Percentiles rank a stretch among this genome's conserved stretches.
These are phyloP conservation scores for Bellardia bayeri DNA, from an alignment of 2,888 invertebrate genomes.

Conservation along the genomic window DNA sequence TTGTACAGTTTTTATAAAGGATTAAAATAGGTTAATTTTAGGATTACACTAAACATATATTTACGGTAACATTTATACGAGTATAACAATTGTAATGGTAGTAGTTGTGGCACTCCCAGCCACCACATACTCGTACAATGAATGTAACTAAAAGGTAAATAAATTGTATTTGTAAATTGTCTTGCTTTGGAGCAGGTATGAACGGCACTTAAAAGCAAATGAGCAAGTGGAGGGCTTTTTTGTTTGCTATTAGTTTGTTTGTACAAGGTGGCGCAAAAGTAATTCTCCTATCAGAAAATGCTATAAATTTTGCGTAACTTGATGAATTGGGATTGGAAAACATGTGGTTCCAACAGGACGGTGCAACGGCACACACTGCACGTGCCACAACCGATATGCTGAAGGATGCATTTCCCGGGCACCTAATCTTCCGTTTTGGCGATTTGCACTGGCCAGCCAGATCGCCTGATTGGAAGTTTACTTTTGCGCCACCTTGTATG, in stretches of 20 bases:
- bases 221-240: not conserved
- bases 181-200: not conserved
- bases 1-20: conserved; percentile 36
- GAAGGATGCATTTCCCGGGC: too few species aligned
- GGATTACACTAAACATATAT: conserved; percentile 45
- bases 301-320: too few species aligned
- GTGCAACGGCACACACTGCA: too few species aligned
- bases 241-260: not conserved
- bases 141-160: conserved; percentile 48
- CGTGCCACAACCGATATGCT: too few species aligned
- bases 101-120: conserved; percentile 20
- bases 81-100: not conserved
- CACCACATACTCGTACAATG: conserved; percentile 39
- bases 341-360: too few species aligned
- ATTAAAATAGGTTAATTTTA: conserved; percentile 66
- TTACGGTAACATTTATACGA: not conserved
- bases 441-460: too few species aligned
- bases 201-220: not conserved
- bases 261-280: too few species aligned
- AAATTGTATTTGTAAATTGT: conserved; percentile 59
- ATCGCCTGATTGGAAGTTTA: too few species aligned
- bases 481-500: too few species aligned
- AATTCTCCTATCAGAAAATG: too few species aligned
- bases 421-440: too few species aligned
- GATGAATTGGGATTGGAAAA: too few species aligned